Percentiles rank a stretch among this genome's conserved stretches.
These are phyloP conservation scores for Columba livia DNA, from an alignment of 2,113 vertebrate species.

Conservation along the genomic window DNA sequence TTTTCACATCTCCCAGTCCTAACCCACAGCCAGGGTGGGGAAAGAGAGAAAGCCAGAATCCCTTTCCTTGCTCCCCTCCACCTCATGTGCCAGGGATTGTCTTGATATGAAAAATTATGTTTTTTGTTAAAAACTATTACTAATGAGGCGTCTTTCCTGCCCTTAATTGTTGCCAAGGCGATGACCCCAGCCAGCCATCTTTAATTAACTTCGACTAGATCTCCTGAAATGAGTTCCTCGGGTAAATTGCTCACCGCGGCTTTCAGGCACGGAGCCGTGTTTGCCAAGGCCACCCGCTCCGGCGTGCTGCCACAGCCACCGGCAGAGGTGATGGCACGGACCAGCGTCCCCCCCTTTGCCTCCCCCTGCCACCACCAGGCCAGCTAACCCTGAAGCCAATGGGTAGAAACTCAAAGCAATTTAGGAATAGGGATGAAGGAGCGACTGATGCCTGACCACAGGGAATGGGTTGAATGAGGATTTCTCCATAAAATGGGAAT, in stretches of 20 bases:
- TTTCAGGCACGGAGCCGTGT: slow-evolving; percentile 72
- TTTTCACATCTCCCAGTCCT: not conserved
- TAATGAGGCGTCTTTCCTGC: slow-evolving; percentile 76
- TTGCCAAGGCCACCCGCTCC: slow-evolving; percentile 41
- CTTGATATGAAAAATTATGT: slow-evolving; percentile 66
- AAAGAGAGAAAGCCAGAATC: not conserved
- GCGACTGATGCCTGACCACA: not conserved
- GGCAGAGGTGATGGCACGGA: not conserved
- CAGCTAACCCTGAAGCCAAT: fast-evolving
- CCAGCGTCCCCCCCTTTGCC: not conserved
- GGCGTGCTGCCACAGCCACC: not conserved
- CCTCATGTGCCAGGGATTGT: not conserved
- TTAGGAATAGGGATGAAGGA: not conserved
- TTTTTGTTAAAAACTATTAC: slow-evolving; percentile 74
- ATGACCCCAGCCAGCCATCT: slow-evolving; percentile 82
- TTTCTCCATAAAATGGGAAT: not conserved
- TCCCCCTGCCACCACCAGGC: not conserved
- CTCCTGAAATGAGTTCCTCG: slow-evolving; percentile 76
- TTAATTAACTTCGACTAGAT: slow-evolving; percentile 82
- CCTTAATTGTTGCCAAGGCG: slow-evolving; percentile 85
- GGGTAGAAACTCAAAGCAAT: not conserved
- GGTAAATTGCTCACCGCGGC: slow-evolving; percentile 73
- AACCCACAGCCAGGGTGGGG: not conserved
- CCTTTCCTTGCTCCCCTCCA: not conserved
- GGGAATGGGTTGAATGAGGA: fast-evolving